phyloP scores from a whole-genome alignment of 2,113 vertebrate genomes.

The Manacus vitellinus region DNA sequence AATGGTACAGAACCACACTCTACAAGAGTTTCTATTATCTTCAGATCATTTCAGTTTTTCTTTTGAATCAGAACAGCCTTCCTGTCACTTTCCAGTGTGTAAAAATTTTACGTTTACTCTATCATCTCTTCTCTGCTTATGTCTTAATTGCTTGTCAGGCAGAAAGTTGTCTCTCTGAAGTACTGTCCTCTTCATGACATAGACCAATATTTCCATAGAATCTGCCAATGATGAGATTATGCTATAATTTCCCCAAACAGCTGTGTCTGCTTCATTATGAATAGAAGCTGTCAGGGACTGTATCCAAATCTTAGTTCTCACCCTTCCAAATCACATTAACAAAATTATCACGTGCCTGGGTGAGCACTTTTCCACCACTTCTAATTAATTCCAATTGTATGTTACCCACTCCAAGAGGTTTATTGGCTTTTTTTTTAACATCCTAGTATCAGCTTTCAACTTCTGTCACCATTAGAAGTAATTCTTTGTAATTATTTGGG shows the following conservation, averaged over 20 bases:
- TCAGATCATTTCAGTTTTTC: not conserved
- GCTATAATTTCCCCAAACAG: constrained; percentile 33
- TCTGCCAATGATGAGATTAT: constrained; percentile 38
- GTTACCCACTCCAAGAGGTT: not conserved
- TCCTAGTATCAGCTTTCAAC: not conserved
- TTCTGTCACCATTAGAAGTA: not conserved
- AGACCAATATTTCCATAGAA: not conserved
- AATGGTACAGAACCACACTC: not conserved
- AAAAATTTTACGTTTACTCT: not conserved
- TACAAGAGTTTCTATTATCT: not conserved
- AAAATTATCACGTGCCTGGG: not conserved
- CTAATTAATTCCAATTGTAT: not conserved
- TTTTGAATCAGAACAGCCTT: not conserved
- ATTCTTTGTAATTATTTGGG: not conserved
- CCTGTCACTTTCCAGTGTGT: not conserved
- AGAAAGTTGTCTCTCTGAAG: not conserved
- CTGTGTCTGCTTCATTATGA: constrained; percentile 8
- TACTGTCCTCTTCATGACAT: not conserved
- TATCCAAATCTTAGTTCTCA: constrained; percentile 38
- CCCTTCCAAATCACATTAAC: constrained; percentile 34
- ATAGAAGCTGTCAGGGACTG: not conserved
- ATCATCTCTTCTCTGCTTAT: not conserved
- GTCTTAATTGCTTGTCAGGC: not conserved
- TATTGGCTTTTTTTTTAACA: not conserved
- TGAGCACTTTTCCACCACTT: not conserved